A percentile compares a stretch with the other conserved stretches of the same genome.
Conservation (phyloP, 2,888 invertebrate species). For the Chydorus sphaericus region DNA sequence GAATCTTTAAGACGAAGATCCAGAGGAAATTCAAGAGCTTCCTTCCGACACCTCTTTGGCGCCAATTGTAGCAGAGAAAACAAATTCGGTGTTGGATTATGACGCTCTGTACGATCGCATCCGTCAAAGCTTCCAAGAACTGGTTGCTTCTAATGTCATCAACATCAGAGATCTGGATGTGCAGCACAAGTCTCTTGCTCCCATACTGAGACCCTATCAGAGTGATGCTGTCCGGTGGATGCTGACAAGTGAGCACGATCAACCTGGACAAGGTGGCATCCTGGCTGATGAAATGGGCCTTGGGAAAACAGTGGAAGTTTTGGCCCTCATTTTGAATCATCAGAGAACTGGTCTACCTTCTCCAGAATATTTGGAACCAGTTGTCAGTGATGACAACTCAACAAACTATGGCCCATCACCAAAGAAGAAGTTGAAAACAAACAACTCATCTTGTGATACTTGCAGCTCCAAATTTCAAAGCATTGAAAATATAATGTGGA, state of each 20-base stretch:
- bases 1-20: too few species aligned
- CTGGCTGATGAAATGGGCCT: slow-evolving; percentile 69
- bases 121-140: not conserved
- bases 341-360: slow-evolving; percentile 20
- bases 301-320: slow-evolving; percentile 62
- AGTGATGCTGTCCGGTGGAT: slow-evolving; percentile 51
- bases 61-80: too few species aligned
- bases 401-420: not conserved
- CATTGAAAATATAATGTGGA: not conserved
- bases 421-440: slow-evolving; percentile 2
- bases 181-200: slow-evolving; percentile 29
- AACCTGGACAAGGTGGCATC: slow-evolving; percentile 42
- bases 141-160: too few species aligned
- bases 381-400: not conserved
- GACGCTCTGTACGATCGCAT: slow-evolving; percentile 7
- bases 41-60: too few species aligned
- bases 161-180: not conserved
- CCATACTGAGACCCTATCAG: slow-evolving; percentile 48
- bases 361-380: not conserved
- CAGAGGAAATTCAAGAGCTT: too few species aligned
- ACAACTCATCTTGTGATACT: slow-evolving; percentile 5
- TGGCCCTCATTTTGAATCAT: slow-evolving; percentile 47
- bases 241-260: slow-evolving; percentile 38
- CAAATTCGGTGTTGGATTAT: too few species aligned
- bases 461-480: not conserved